These are phyloP conservation scores for Leptopterna dolabrata DNA, from an alignment of 2,888 invertebrate genomes.

Conservation along the genomic window DNA sequence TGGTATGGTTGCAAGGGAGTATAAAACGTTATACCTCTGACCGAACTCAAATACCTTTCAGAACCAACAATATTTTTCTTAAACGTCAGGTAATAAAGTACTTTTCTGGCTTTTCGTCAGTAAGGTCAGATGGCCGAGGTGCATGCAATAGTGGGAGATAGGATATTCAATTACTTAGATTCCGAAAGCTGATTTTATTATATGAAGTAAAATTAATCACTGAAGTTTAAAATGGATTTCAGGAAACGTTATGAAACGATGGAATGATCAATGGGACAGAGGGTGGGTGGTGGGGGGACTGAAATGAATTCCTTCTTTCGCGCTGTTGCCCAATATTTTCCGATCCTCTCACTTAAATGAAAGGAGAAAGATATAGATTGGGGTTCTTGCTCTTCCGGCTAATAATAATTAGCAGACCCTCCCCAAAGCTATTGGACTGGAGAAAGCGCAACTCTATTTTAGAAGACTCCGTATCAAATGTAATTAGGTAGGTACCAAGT, in stretches of 20 bases:
- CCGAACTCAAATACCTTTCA: too few species aligned
- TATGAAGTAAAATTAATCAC: slow-evolving; percentile 2
- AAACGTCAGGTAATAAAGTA: too few species aligned
- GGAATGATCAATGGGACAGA: neutral
- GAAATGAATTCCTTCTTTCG: slow-evolving; percentile 14
- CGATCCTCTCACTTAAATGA: neutral
- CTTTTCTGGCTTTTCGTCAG: too few species aligned
- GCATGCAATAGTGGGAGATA: neutral
- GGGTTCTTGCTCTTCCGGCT: neutral
- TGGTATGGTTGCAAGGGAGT: too few species aligned
- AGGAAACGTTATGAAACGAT: neutral
- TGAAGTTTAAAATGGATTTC: slow-evolving; percentile 25
- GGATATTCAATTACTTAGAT: neutral
- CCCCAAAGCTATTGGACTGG: too few species aligned
- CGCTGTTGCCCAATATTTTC: neutral
- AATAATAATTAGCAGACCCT: neutral
- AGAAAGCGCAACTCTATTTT: too few species aligned
- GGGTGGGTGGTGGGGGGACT: neutral
- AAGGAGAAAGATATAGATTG: neutral
- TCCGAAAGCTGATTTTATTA: slow-evolving; percentile 19
- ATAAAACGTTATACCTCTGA: too few species aligned
- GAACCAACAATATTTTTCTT: too few species aligned
- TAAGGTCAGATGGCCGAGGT: too few species aligned
- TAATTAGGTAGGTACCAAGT: too few species aligned
- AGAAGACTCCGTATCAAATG: too few species aligned